phyloP scores from a whole-genome alignment of 2,113 vertebrate species.

The Elachura formosa region DNA sequence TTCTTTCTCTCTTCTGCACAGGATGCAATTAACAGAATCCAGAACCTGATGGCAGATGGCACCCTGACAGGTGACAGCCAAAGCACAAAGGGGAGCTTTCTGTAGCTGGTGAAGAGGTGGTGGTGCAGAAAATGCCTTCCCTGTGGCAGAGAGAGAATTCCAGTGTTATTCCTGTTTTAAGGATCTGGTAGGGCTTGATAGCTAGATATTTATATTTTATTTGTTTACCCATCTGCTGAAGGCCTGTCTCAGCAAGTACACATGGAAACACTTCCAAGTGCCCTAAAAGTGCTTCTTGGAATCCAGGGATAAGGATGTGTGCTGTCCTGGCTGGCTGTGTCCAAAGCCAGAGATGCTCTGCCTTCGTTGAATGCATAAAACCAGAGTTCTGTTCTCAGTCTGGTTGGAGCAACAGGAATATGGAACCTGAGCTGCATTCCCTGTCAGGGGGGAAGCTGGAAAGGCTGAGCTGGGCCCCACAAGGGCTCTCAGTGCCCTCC shows the following conservation, averaged over 20 bases:
- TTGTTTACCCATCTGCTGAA: background rate
- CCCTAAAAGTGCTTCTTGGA: background rate
- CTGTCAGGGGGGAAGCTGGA: background rate
- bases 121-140: background rate
- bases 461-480: background rate
- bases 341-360: background rate
- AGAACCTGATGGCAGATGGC: conserved; percentile 88
- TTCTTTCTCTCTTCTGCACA: conserved; percentile 17
- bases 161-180: background rate
- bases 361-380: background rate
- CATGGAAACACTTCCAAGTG: background rate
- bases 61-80: conserved; percentile 84
- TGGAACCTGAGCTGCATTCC: background rate
- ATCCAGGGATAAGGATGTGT: background rate
- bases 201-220: background rate
- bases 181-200: background rate
- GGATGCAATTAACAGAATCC: conserved; percentile 91
- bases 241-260: background rate
- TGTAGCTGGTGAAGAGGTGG: background rate
- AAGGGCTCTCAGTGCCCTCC: background rate
- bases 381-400: background rate
- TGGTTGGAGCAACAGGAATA: background rate
- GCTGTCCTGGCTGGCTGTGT: background rate
- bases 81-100: background rate
- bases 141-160: background rate